Evolutionary conservation across 2,888 invertebrate genomes (phyloP).

Genomic region (Oligia strigilis): DNA sequence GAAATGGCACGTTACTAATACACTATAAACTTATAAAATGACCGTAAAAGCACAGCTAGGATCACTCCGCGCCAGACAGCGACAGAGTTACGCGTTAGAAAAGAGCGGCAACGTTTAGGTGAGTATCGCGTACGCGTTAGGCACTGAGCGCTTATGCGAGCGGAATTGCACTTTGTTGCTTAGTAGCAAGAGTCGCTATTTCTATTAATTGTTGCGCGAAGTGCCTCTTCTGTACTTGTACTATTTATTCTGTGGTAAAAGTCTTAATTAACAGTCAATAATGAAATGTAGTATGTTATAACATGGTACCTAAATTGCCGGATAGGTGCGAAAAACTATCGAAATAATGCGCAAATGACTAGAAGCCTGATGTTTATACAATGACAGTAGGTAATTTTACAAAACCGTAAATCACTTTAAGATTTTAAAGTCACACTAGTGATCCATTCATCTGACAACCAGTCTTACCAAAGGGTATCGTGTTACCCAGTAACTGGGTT

Average conservation of each 20-base stretch:
- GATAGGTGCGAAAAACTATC: slow-evolving; percentile 22
- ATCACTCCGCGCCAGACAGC: too few species aligned
- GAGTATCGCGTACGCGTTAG: too few species aligned
- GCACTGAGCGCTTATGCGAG: too few species aligned
- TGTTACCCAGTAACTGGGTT: too few species aligned
- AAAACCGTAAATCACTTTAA: neutral
- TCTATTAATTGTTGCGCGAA: too few species aligned
- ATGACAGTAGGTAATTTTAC: neutral
- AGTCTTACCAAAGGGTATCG: too few species aligned
- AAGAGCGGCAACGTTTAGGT: too few species aligned
- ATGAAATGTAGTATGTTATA: slow-evolving; percentile 23
- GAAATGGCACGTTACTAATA: slow-evolving; percentile 35
- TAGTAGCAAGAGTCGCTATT: too few species aligned
- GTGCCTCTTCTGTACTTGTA: too few species aligned
- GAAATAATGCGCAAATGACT: neutral
- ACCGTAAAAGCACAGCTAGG: neutral
- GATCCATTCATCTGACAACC: too few species aligned
- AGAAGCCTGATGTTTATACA: neutral
- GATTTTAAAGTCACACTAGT: neutral
- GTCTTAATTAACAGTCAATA: slow-evolving; percentile 11
- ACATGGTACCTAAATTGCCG: neutral
- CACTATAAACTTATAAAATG: neutral
- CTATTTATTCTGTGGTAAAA: neutral
- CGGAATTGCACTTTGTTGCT: too few species aligned
- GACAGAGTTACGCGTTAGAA: too few species aligned